These are phyloP conservation scores for Cyprinodon brontotheroides DNA, from an alignment of 2,113 vertebrate genomes.

Conservation along the genomic window DNA sequence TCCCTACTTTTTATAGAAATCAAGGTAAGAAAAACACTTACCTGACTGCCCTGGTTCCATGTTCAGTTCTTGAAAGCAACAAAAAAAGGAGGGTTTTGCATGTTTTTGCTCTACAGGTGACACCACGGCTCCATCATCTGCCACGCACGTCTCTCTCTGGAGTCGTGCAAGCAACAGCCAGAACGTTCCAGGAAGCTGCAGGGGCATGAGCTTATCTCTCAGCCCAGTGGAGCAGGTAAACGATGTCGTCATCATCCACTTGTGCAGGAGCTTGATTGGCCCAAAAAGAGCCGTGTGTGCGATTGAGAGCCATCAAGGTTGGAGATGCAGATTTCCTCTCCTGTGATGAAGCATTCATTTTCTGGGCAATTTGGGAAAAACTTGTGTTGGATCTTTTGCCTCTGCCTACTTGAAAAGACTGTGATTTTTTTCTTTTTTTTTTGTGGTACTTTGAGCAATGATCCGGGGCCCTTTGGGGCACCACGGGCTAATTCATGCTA, in stretches of 20 bases:
- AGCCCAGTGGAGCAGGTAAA: slow-evolving; percentile 78
- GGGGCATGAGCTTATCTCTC: slow-evolving; percentile 71
- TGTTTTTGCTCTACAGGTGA: slow-evolving; percentile 55
- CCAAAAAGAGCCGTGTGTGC: slow-evolving; percentile 36
- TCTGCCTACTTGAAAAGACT: not conserved
- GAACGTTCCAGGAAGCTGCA: slow-evolving; percentile 67
- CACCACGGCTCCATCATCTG: slow-evolving; percentile 64
- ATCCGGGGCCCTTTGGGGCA: slow-evolving; percentile 8
- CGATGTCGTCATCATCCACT: slow-evolving; percentile 70
- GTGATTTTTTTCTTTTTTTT: not conserved
- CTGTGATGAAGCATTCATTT: not conserved
- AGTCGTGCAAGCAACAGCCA: slow-evolving; percentile 57
- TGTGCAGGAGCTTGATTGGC: slow-evolving; percentile 50
- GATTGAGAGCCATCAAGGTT: slow-evolving; percentile 33
- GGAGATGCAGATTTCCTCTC: slow-evolving; percentile 22
- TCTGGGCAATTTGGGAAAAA: slow-evolving; percentile 5
- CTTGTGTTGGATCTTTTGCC: slow-evolving; percentile 3
- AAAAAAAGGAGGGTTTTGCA: slow-evolving; percentile 1
- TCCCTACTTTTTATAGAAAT: not conserved
- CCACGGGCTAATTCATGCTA: slow-evolving; percentile 1
- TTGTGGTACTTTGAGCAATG: slow-evolving; percentile 14
- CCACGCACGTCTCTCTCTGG: slow-evolving; percentile 60
- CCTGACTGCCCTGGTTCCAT: not conserved
- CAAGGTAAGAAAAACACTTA: not conserved
- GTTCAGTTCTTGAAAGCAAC: not conserved